Evolutionary conservation across 2,888 invertebrate species (phyloP), one percentile per base, ranked within the genome.

Genomic region (Athrips mouffetella): DNA sequence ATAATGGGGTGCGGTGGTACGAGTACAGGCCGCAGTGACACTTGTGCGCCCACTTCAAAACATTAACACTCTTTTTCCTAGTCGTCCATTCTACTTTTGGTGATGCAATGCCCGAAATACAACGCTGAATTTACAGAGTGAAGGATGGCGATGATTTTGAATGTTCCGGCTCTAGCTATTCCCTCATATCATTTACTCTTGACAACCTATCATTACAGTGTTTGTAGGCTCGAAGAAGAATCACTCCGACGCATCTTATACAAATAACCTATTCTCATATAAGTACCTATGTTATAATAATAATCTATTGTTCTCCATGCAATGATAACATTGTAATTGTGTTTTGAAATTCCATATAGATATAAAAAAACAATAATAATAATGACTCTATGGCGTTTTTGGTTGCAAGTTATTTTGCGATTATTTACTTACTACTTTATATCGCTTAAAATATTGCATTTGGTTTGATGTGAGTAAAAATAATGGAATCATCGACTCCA

Each of bases 1-100:
- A 74, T 80, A 76, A 80, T 80, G 69, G 84, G 80, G 80, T 73
- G 79, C 69, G 67, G n/a, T n/a, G n/a, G n/a, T n/a, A n/a, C n/a
- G n/a, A n/a, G n/a, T n/a, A n/a, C n/a, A n/a, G 60, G 63, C 48
- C 52, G 46, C 56, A 47, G 57, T 45, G 49, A 45, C 46, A 51
- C 53, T 48, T 55, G 57, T 50, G 49, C 62, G 54, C 54, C 57
- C 39, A 35, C 10, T 48, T 48, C 50, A 54, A 53, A 59, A 54
- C 63, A 60, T 60, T 62, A 54, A 63, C 54, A 52, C 59, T 60
- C n/a, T n/a, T n/a, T n/a, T n/a, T n/a, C n/a, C n/a, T n/a, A n/a
- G n/a, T n/a, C n/a, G n/a, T n/a, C n/a, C n/a, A n/a, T n/a, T n/a
- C n/a, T n/a, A n/a, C n/a, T n/a, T n/a, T n/a, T n/a, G n/a, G n/a